These are phyloP conservation scores for Chymomyza costata DNA, from an alignment of 1,140 invertebrate genomes.

Conservation along the genomic window DNA sequence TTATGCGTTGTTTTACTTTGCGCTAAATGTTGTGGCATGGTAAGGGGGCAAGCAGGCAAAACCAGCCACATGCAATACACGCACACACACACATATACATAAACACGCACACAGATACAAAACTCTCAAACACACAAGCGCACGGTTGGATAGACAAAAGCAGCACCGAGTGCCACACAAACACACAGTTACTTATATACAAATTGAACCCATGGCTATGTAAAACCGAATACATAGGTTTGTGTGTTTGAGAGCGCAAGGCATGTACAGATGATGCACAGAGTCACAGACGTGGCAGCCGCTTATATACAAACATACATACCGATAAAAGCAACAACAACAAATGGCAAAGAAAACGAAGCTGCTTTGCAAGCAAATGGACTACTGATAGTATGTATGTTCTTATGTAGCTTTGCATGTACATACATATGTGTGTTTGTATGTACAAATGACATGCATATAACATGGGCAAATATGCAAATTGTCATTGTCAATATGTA, in stretches of 20 bases:
- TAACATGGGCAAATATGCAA: conserved; percentile 18
- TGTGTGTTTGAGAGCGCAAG: too few relatives aligned
- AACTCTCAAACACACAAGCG: conserved; percentile 25
- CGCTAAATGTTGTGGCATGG: conserved; percentile 25
- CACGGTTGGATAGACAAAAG: conserved; percentile 69
- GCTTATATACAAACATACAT: conserved; percentile 11
- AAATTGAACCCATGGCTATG: too few relatives aligned
- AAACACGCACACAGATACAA: conserved; percentile 12
- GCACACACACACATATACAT: conserved; percentile 10
- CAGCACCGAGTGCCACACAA: conserved; percentile 27
- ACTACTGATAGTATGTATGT: conserved; percentile 52
- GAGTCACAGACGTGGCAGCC: conserved; percentile 29
- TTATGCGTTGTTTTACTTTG: conserved; percentile 34
- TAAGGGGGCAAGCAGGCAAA: conserved; percentile 6
- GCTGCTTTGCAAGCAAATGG: conserved; percentile 50
- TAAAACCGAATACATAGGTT: too few relatives aligned
- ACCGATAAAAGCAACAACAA: conserved; percentile 14
- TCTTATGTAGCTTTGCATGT: conserved; percentile 31
- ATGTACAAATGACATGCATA: conserved; percentile 20
- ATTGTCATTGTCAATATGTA: conserved; percentile 7
- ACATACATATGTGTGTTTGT: conserved; percentile 2
- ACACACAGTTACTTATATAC: too few relatives aligned
- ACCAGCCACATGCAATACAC: too few relatives aligned
- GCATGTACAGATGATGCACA: conserved; percentile 19
- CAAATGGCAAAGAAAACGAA: conserved; percentile 32